These are phyloP conservation scores for Aproaerema taeniolella DNA, from an alignment of 2,888 invertebrate genomes.

Conservation along the genomic window DNA sequence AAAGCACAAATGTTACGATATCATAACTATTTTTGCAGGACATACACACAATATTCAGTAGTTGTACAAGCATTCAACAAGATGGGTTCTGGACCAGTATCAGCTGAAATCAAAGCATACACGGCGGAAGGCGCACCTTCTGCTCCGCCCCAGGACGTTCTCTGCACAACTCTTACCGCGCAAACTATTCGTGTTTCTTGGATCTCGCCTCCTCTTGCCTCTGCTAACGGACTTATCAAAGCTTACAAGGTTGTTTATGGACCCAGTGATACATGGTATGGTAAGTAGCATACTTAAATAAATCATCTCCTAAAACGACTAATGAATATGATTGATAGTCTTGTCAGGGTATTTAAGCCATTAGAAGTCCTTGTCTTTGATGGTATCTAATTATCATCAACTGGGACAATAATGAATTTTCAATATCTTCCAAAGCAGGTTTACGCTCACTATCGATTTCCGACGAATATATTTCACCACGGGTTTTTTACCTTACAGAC, in stretches of 20 bases:
- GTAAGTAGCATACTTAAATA: conserved; percentile 74
- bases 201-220: conserved; percentile 94
- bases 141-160: conserved; percentile 93
- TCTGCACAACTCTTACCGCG: conserved; percentile 94
- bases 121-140: conserved; percentile 97
- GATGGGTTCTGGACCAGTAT: conserved; percentile 94
- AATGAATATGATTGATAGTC: no score
- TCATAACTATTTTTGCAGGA: no score
- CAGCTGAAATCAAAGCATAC: conserved; percentile 92
- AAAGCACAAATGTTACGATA: no score
- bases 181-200: conserved; percentile 96
- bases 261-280: conserved; percentile 94
- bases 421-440: no score
- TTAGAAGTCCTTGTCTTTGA: no score
- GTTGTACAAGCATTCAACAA: conserved; percentile 97
- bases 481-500: conserved; percentile 67
- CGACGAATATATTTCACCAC: neutral
- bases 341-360: no score
- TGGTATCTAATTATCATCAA: no score
- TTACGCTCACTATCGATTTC: no score
- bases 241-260: conserved; percentile 97
- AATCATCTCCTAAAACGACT: neutral
- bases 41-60: conserved; percentile 97
- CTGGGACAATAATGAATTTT: no score
- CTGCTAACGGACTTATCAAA: conserved; percentile 96